A percentile compares a stretch with the other conserved stretches of the same genome.
Evolutionary conservation across 2,888 invertebrate genomes (phyloP).

Genomic region (Thalpophila matura): DNA sequence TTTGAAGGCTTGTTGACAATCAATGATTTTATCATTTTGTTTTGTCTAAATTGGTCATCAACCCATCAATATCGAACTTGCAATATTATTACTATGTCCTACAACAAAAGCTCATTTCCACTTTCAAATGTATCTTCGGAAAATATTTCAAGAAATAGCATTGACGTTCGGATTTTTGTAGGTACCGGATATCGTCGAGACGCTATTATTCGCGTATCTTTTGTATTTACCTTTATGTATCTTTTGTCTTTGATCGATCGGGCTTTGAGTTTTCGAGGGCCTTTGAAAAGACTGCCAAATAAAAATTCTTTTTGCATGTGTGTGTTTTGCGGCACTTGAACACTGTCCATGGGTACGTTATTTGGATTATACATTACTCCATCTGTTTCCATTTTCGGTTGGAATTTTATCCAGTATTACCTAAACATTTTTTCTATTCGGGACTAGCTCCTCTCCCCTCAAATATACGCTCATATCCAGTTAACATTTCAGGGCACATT

Average conservation of each 20-base stretch:
- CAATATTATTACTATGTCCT: neutral
- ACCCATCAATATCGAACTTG: too few relatives aligned
- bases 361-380: neutral
- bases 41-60: too few relatives aligned
- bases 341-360: neutral
- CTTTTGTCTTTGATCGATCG: constrained; percentile 14
- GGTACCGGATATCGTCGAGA: constrained; percentile 3
- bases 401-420: neutral
- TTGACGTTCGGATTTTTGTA: constrained; percentile 7
- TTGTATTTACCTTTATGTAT: constrained; percentile 13
- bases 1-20: too few relatives aligned
- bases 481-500: neutral
- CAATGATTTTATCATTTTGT: too few relatives aligned
- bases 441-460: neutral
- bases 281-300: neutral
- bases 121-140: constrained; percentile 2
- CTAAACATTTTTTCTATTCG: constrained; percentile 7
- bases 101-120: neutral
- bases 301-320: neutral
- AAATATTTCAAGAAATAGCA: constrained; percentile 18
- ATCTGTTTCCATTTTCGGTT: neutral
- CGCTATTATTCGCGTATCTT: constrained; percentile 23
- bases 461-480: neutral
- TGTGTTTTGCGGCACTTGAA: neutral
- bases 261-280: constrained; percentile 2